Evolutionary conservation across 2,888 invertebrate genomes (phyloP).

Genomic region (Cordilura impudica): DNA sequence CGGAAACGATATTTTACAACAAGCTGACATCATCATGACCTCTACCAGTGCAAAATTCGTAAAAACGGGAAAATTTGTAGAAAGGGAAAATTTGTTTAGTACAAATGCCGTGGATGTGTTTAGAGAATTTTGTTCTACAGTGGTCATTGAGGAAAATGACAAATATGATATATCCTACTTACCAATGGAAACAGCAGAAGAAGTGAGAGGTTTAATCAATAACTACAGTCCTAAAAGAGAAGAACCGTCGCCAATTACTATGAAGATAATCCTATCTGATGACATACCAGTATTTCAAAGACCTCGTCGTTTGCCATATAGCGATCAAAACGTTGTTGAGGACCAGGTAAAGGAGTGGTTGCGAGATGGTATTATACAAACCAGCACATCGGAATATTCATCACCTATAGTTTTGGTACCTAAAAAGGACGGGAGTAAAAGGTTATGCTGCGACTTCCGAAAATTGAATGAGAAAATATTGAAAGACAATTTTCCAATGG

Average conservation of each 20-base stretch:
- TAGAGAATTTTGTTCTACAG: too few species aligned
- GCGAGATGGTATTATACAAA: slow-evolving; percentile 68
- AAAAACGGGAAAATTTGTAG: too few species aligned
- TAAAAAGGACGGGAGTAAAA: slow-evolving; percentile 57
- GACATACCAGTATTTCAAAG: slow-evolving; percentile 52
- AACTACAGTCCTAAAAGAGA: too few species aligned
- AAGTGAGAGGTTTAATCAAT: too few species aligned
- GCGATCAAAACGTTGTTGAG: slow-evolving; percentile 62
- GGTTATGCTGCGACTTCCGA: slow-evolving; percentile 73
- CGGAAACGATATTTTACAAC: too few species aligned
- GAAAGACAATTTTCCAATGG: slow-evolving; percentile 54
- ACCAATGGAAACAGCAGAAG: too few species aligned
- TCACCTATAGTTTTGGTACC: slow-evolving; percentile 65
- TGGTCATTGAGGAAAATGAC: too few species aligned
- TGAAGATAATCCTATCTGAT: slow-evolving; percentile 47
- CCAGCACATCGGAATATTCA: slow-evolving; percentile 70
- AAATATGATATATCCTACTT: too few species aligned
- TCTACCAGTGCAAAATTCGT: too few species aligned
- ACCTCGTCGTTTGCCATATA: slow-evolving; percentile 38
- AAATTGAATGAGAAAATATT: slow-evolving; percentile 41
- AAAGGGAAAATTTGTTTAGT: too few species aligned
- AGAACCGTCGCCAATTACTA: slow-evolving; percentile 34
- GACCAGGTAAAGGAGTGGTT: slow-evolving; percentile 69
- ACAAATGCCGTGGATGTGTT: too few species aligned
- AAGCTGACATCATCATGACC: too few species aligned